Evolutionary conservation across 2,113 vertebrate genomes (phyloP).

Genomic region (Ammospiza nelsoni): DNA sequence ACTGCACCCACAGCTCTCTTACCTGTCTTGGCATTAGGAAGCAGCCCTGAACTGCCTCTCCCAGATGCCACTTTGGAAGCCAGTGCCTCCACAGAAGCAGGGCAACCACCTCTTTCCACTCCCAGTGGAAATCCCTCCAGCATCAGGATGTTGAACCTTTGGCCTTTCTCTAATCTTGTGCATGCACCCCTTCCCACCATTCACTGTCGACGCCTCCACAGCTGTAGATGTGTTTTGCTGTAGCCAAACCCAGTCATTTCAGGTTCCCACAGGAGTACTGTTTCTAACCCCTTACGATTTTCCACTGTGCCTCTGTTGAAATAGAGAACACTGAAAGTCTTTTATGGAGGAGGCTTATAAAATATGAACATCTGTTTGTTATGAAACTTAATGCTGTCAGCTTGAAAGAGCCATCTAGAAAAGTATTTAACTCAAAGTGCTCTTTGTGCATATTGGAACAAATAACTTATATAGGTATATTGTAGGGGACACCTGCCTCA

Average conservation of each 20-base stretch:
- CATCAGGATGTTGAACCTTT: neutral
- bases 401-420: conserved; percentile 33
- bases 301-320: conserved; percentile 46
- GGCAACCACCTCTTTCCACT: neutral
- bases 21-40: neutral
- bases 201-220: neutral
- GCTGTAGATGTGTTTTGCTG: neutral
- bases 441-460: neutral
- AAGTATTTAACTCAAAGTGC: conserved; percentile 26
- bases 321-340: conserved; percentile 37
- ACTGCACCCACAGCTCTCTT: neutral
- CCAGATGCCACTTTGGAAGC: neutral
- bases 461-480: neutral
- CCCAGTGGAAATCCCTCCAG: neutral
- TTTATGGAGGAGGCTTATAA: conserved; percentile 47
- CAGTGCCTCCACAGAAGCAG: neutral
- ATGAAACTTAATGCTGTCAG: conserved; percentile 54
- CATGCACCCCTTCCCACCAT: neutral
- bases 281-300: conserved; percentile 33
- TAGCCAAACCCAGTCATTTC: neutral
- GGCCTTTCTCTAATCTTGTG: neutral
- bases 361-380: conserved; percentile 63
- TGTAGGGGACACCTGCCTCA: neutral
- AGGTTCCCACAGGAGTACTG: neutral
- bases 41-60: neutral